Base-by-base conservation (phyloP, 2,888 invertebrate species). In the Limnephilus rhombicus region DNA sequence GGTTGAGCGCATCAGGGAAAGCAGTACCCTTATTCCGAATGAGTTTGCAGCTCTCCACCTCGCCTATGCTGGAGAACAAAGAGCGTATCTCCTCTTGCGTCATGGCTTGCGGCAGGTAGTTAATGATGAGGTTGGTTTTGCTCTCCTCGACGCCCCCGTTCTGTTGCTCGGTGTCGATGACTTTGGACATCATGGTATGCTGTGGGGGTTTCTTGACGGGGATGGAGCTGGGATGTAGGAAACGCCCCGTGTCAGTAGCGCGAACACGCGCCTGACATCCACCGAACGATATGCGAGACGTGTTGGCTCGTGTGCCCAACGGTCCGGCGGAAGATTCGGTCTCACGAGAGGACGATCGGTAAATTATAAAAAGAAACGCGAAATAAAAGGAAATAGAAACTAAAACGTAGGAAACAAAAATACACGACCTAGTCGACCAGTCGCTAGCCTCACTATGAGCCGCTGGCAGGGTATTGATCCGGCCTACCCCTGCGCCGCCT, bases 91-190 rank as follows among this genome's bases (percentile, higher is more conserved):
- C 99, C 96, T 99, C 99, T 96, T 99, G 99, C 92, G 99, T 99
- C 99, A 99, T 99, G 94, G 98, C 99, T 97, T 99, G 99, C 93
- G 99, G 99, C 96, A 99, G 97, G 96, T 99, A 99, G 97, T 99
- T 99, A 95, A 99, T 99, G 96, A 99, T 99, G 94, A 99, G 97
- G 96, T 99, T 99, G 94, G 99, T 99, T 97, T 99, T 98, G 94
- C 98, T 98, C 96, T 99, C 99, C 96, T 98, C 98, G 95, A 98
- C 97, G 95, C 98, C 98, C 94, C 97, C 98, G 96, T 98, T 98
- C 95, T 98, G 98, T 96, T 98, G 98, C 95, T 98, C 98, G 94
- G 97, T 97, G 96, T 98, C 98, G 96, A 97, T 97, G 96, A 98
- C 98, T 96, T 98, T 98, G 96, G 98, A 98, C 98, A 98, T 98